phyloP scores from a whole-genome alignment of 2,888 invertebrate genomes.

The Drosophila subquinaria region DNA sequence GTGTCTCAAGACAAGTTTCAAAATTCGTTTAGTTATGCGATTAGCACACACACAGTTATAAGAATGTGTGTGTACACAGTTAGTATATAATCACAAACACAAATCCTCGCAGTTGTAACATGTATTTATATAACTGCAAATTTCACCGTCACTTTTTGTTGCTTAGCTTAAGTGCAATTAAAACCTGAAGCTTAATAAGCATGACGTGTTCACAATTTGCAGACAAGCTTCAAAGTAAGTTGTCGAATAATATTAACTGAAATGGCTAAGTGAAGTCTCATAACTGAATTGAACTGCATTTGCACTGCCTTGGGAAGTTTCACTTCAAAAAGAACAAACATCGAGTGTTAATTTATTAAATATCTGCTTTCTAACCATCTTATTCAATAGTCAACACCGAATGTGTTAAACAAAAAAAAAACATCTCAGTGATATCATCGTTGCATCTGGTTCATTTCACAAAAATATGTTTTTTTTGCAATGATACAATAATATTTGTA shows the following conservation, averaged over 20 bases:
- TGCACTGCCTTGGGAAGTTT: not conserved
- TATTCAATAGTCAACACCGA: slow-evolving; percentile 8
- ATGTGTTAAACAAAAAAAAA: slow-evolving; percentile 13
- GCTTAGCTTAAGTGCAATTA: slow-evolving; percentile 66
- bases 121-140: slow-evolving; percentile 72
- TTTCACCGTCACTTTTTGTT: slow-evolving; percentile 64
- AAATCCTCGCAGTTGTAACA: slow-evolving; percentile 39
- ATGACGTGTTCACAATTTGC: slow-evolving; percentile 62
- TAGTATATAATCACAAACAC: not conserved
- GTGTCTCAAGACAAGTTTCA: slow-evolving; percentile 10
- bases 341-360: slow-evolving; percentile 24
- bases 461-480: no score
- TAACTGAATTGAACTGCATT: slow-evolving; percentile 10
- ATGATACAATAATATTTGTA: no score
- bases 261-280: slow-evolving; percentile 13
- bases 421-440: slow-evolving; percentile 30
- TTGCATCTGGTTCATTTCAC: slow-evolving; percentile 12
- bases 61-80: slow-evolving; percentile 6
- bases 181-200: slow-evolving; percentile 50
- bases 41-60: slow-evolving; percentile 7
- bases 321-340: slow-evolving; percentile 15
- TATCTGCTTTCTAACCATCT: not conserved
- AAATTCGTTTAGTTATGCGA: slow-evolving; percentile 14
- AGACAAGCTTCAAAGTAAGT: slow-evolving; percentile 24
- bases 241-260: slow-evolving; percentile 8